A percentile compares a stretch with the other conserved stretches of the same genome.
Conservation (phyloP, 1,140 invertebrate species). For the Zaprionus ornatus region DNA sequence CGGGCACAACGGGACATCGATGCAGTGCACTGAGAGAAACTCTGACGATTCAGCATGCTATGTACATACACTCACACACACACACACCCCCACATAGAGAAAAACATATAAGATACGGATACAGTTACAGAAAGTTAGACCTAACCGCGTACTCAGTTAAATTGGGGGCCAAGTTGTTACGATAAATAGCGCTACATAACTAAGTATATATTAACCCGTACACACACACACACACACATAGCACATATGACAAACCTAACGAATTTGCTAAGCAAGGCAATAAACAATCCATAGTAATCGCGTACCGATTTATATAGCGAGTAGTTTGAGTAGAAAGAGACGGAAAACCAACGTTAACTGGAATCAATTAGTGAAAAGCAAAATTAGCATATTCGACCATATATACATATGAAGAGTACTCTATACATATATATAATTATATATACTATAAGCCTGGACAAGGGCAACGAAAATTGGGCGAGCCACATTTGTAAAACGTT, state of each 20-base stretch:
- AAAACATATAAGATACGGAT: conserved; percentile 10
- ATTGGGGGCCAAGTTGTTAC: conserved; percentile 71
- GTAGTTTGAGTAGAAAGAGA: conserved; percentile 36
- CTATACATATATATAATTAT: conserved; percentile 37
- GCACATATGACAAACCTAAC: conserved; percentile 62
- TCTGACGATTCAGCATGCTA: conserved; percentile 25
- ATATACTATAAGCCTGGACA: conserved; percentile 51
- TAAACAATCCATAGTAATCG: conserved; percentile 67
- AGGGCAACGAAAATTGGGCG: conserved; percentile 61
- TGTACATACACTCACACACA: conserved; percentile 57
- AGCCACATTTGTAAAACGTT: conserved; percentile 73
- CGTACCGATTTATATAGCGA: conserved; percentile 45
- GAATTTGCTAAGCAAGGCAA: conserved; percentile 82
- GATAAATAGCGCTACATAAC: conserved; percentile 53
- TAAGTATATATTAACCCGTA: conserved; percentile 34
- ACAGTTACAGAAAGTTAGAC: conserved; percentile 7
- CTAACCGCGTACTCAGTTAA: conserved; percentile 50
- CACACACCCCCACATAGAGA: neutral
- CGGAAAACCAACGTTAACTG: conserved; percentile 56
- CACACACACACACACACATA: conserved; percentile 25
- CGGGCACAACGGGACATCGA: conserved; percentile 96
- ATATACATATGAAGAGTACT: conserved; percentile 31
- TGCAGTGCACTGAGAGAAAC: conserved; percentile 85
- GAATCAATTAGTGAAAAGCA: conserved; percentile 72
- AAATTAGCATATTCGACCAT: conserved; percentile 57